These are phyloP conservation scores for Propithecus coquereli DNA, from an alignment of 2,113 vertebrate species.

Conservation along the genomic window DNA sequence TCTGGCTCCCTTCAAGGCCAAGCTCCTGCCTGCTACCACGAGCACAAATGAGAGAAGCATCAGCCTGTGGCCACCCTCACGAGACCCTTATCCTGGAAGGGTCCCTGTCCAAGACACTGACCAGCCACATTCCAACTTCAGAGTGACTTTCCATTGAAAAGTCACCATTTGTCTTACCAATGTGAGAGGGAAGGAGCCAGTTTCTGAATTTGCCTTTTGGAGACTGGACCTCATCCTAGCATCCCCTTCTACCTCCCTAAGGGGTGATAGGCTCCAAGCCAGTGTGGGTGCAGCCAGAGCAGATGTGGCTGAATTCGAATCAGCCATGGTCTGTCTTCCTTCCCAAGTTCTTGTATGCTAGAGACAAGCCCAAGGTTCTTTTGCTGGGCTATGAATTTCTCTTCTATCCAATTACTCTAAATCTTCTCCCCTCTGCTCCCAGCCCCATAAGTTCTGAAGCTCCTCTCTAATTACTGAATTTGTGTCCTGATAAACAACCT, in stretches of 20 bases:
- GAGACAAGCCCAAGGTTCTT: background rate
- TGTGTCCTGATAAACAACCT: conserved; percentile 58
- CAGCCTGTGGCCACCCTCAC: background rate
- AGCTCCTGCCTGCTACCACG: background rate
- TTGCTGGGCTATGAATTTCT: conserved; percentile 30
- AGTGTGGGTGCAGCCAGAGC: background rate
- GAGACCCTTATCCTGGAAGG: background rate
- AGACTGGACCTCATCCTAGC: background rate
- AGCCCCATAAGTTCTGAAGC: background rate
- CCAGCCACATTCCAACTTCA: background rate
- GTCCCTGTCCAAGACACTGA: background rate
- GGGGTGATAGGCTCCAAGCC: background rate
- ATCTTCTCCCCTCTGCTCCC: background rate
- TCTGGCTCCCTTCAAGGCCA: background rate
- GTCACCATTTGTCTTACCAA: background rate
- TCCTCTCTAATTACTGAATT: conserved; percentile 54
- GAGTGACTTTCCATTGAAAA: conserved; percentile 24
- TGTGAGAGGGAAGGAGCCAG: background rate
- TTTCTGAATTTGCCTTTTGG: conserved; percentile 28
- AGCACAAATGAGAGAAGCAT: conserved; percentile 2
- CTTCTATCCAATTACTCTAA: conserved; percentile 43
- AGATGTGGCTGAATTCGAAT: background rate
- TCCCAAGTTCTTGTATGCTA: background rate
- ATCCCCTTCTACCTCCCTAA: background rate
- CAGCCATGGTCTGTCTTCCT: background rate